Evolutionary conservation across 92 coral and sea anemone genomes (phyloP), one percentile per base, ranked within the genome.

Genomic region (Pocillopora grandis): DNA sequence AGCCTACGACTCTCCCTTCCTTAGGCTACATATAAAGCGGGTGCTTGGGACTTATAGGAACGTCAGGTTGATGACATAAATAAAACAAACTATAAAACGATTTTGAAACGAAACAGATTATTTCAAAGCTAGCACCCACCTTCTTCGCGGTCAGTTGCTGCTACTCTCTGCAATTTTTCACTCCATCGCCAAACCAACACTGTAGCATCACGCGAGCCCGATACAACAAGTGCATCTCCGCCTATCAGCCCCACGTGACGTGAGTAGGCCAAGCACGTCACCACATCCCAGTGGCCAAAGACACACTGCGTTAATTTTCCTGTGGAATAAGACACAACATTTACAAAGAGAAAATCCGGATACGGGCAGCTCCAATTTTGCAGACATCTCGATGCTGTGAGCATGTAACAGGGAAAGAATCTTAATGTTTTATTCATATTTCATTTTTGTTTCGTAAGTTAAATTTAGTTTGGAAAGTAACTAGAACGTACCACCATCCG

Each of bases 161-260:
- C 84, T 14, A 96, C 90, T 78, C 96, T 86, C 77, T 96, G 98
- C 66, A 78, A 70, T 27, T 95, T 89, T 33, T 88, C 96, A 57
- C 86, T 96, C 98, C 98, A 96, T 75, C 94, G 92, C 98, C 98
- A 96, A 37, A 96, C 98, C 66, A 96, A 86, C 67, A 96, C 91
- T 14, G 98, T 96, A 42, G 98, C 98, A 80, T 96, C 98, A 89
- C 98, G 98, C 87, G 98, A 96, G 42, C 98, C 98, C 21, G 99
- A 97, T 48, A 92, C 98, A 57, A 97, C 94, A 37, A 92, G 75
- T 66, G 95, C 98, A 52, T 93, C 93, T 35, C 94, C 92, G 48
- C 98, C 96, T 23, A 92, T 85, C 59, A 95, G 88, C 66, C 98
- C 94, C 83, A 78, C 92, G 89, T 97, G 98, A 35, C 92, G 88